Evolutionary conservation across 2,888 invertebrate genomes (phyloP).

Genomic region (Orthosia incerta): DNA sequence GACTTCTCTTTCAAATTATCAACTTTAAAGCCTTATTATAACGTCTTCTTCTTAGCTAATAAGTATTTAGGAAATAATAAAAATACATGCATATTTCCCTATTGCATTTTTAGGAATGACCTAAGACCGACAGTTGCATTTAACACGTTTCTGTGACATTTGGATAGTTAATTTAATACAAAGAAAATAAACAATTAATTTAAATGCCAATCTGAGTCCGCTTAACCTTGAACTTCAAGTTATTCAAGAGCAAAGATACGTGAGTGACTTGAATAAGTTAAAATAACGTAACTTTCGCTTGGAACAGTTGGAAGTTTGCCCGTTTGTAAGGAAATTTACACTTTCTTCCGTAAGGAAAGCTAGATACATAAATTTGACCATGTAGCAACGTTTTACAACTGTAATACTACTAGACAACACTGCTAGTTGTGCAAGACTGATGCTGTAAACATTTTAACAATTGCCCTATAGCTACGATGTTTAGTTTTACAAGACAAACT

Average conservation of each 20-base stretch:
- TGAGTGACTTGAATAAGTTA: conserved; percentile 26
- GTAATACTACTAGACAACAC: no score
- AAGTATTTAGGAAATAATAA: no score
- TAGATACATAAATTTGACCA: neutral
- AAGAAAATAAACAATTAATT: conserved; percentile 3
- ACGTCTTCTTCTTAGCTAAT: no score
- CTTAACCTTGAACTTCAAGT: conserved; percentile 49
- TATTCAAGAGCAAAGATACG: conserved; percentile 1
- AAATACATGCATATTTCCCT: no score
- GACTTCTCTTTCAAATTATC: no score
- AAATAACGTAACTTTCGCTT: conserved; percentile 41
- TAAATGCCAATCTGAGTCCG: conserved; percentile 39
- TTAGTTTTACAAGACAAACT: no score
- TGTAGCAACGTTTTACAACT: neutral
- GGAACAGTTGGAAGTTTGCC: neutral
- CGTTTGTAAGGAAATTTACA: conserved; percentile 21
- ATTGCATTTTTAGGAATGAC: no score
- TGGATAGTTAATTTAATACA: neutral
- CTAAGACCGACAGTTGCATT: conserved; percentile 4
- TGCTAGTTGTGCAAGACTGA: neutral
- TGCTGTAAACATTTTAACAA: neutral
- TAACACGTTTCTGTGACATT: conserved; percentile 28
- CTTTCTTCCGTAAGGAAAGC: conserved; percentile 36
- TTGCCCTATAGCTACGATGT: no score
- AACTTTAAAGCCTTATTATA: no score